Base-by-base conservation (phyloP, 1,140 invertebrate genomes). In the Anthonomus grandis region DNA sequence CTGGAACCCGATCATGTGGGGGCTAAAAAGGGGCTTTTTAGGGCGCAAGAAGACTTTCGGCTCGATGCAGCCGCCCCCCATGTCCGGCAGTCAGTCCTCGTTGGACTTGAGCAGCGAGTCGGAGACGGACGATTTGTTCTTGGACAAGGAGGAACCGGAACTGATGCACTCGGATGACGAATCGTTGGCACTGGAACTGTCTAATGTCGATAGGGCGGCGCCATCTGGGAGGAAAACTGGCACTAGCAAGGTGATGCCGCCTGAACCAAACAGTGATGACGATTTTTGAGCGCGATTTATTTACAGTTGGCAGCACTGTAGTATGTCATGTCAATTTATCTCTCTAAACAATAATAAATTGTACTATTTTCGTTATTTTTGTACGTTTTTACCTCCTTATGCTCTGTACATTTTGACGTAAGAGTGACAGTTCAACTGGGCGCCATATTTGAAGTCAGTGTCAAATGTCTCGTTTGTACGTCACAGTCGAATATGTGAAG, bases 111-210 rank as follows among this genome's bases (percentile, higher is more conserved):
- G 70, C 52, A 62, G 65, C 2, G 72, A 74, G 23, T 62, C 69
- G 4, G 72, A 72, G 41, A 62, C 68, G 0, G 70, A 73, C 31
- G 71, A 73, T 45, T 47, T 72, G 19, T 70, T 74, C 38, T 50
- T 74, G 10, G 70, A 74, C 38, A 71, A 67, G 17, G 71, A 73
- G 24, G 72, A 74, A 61, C 66, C 69, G 2, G 72, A 74, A 46
- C 56, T 74, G 39, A 65, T 69, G 52, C 65, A 67, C 15, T 71
- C 70, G 3, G 72, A 73, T 51, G 71, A 72, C 21, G 71, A 74
- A 51, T 70, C 70, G n/a, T 50, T 72, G 19, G 70, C 59, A 3
- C 51, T 74, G 24, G 70, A 71, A 18, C 38, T 73, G 22, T 67
- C 67, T 13, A 47, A 46, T 1, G 55, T 66, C 27, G 69, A 72